Percentiles rank a stretch among this genome's conserved stretches.
Conservation (phyloP, 2,888 invertebrate species). For the Cantharis flavilabris region DNA sequence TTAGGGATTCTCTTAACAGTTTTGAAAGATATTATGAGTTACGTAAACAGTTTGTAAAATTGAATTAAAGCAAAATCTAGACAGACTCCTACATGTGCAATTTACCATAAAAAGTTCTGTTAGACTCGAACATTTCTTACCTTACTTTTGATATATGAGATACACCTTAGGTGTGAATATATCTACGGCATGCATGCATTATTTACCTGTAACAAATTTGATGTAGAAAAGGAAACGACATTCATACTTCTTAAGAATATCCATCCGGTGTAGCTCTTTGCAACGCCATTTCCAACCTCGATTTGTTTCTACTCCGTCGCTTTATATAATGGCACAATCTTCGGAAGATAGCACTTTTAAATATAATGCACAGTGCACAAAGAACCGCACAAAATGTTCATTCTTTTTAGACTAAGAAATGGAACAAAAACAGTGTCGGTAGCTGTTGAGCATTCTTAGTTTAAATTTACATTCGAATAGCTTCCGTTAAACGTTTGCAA, state of each 20-base stretch:
- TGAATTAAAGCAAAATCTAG: background rate
- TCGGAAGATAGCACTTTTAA: constrained; percentile 32
- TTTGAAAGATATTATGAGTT: constrained; percentile 14
- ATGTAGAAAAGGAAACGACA: constrained; percentile 7
- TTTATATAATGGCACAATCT: constrained; percentile 41
- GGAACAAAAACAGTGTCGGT: constrained; percentile 33
- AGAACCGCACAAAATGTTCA: constrained; percentile 26
- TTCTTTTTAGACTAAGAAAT: constrained; percentile 28
- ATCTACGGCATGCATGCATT: constrained; percentile 5
- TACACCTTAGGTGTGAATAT: background rate
- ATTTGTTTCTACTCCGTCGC: constrained; percentile 40
- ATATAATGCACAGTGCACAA: constrained; percentile 30
- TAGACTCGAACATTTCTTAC: background rate
- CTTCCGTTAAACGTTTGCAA: constrained; percentile 35
- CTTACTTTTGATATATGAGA: background rate
- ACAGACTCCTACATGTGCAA: background rate
- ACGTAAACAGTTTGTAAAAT: background rate
- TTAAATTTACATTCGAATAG: constrained; percentile 34
- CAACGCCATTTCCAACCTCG: constrained; percentile 23
- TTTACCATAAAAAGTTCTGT: background rate
- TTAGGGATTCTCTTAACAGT: constrained; percentile 4
- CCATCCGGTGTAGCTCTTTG: constrained; percentile 18
- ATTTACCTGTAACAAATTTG: constrained; percentile 13
- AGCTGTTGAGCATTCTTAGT: constrained; percentile 27
- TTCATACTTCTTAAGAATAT: constrained; percentile 14